Evolutionary conservation across 2,797 vertebrate genomes (phyloP).

Genomic region (Eutrigla gurnardus): DNA sequence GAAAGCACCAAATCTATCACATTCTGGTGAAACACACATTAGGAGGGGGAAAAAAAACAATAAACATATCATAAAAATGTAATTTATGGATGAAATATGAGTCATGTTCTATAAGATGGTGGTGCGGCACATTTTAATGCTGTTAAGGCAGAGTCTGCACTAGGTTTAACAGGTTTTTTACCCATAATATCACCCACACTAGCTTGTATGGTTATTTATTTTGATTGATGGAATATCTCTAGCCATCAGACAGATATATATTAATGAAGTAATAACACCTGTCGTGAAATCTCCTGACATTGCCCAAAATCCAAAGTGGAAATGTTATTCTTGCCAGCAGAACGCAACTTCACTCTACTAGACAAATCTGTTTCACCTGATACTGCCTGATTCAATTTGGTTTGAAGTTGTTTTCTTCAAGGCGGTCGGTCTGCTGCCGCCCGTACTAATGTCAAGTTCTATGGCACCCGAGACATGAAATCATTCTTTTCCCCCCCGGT

Average conservation of each 20-base stretch:
- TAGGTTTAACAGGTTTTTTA: background rate
- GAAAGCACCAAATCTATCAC: slow-evolving; percentile 18
- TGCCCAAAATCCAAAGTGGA: background rate
- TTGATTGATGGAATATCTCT: background rate
- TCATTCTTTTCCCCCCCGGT: background rate
- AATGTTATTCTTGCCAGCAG: slow-evolving; percentile 11
- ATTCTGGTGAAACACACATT: slow-evolving; percentile 17
- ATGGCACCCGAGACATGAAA: slow-evolving; percentile 15
- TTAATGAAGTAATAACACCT: background rate
- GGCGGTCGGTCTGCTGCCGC: background rate
- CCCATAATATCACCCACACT: background rate
- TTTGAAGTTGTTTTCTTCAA: slow-evolving; percentile 14
- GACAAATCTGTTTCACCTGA: slow-evolving; percentile 22
- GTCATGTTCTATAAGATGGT: background rate
- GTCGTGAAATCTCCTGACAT: no score
- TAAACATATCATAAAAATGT: background rate
- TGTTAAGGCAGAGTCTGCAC: background rate
- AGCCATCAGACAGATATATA: background rate
- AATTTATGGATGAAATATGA: background rate
- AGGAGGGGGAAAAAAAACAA: background rate
- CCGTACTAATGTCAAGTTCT: background rate
- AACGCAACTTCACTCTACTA: slow-evolving; percentile 4
- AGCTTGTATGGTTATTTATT: background rate
- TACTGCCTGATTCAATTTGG: slow-evolving; percentile 20
- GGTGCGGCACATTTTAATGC: background rate